phyloP scores from a whole-genome alignment of 2,797 vertebrate species.

The Enteromius thamalakanensis region DNA sequence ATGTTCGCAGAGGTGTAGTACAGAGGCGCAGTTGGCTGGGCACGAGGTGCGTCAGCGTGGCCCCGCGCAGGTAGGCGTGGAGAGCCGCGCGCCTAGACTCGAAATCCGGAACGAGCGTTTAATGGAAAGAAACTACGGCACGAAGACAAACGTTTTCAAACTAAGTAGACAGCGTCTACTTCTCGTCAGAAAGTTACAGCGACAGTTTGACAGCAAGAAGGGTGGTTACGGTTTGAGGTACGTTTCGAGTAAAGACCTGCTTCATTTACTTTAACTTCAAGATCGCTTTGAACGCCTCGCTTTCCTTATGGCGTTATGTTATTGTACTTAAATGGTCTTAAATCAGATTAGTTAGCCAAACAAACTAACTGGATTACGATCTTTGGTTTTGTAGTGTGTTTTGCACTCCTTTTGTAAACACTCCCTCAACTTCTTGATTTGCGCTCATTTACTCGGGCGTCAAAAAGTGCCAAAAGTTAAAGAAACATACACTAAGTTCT shows the following conservation, averaged over 20 bases:
- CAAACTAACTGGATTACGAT: neutral
- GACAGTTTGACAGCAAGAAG: neutral
- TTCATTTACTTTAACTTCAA: neutral
- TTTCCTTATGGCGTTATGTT: neutral
- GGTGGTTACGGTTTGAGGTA: conserved; percentile 2
- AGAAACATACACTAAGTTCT: neutral
- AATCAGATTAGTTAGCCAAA: neutral
- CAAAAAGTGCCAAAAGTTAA: neutral
- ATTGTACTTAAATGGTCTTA: neutral
- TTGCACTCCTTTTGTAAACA: conserved; percentile 2
- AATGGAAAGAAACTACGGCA: neutral
- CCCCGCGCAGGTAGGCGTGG: conserved; percentile 27
- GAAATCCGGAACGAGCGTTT: conserved; percentile 33
- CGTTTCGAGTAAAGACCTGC: neutral
- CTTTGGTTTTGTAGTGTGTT: neutral
- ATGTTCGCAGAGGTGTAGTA: neutral
- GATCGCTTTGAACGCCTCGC: neutral
- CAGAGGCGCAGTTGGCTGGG: neutral
- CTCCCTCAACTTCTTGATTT: neutral
- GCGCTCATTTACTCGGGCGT: neutral
- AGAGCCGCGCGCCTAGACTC: conserved; percentile 31
- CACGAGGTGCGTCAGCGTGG: neutral
- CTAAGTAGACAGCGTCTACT: neutral
- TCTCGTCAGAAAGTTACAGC: neutral
- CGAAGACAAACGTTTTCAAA: neutral